Percentiles rank a stretch among this genome's conserved stretches.
phyloP scores from a whole-genome alignment of 2,888 invertebrate species.

The Pseudococcus longispinus region DNA sequence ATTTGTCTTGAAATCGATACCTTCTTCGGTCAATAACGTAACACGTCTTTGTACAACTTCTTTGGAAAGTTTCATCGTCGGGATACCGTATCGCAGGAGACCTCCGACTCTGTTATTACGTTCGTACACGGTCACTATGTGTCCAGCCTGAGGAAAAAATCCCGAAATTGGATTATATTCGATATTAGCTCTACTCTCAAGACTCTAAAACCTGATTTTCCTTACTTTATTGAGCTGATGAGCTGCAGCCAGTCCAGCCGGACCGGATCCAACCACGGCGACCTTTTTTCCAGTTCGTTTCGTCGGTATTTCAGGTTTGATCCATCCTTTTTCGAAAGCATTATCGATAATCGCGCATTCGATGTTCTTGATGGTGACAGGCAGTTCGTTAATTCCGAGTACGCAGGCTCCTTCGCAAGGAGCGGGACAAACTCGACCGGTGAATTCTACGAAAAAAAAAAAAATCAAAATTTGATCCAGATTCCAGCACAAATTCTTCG shows the following conservation, averaged over 20 bases:
- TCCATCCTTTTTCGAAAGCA: slow-evolving; percentile 96
- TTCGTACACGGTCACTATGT: slow-evolving; percentile 95
- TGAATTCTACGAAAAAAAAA: slow-evolving; percentile 71
- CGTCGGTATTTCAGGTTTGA: slow-evolving; percentile 79
- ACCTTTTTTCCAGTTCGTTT: slow-evolving; percentile 80
- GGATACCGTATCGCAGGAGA: slow-evolving; percentile 95
- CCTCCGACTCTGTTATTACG: slow-evolving; percentile 96
- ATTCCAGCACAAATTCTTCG: not conserved
- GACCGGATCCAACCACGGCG: slow-evolving; percentile 92
- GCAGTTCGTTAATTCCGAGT: slow-evolving; percentile 90
- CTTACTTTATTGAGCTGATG: slow-evolving; percentile 88
- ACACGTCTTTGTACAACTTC: slow-evolving; percentile 89
- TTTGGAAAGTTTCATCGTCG: slow-evolving; percentile 97
- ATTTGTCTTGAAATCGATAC: slow-evolving; percentile 87
- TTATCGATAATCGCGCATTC: slow-evolving; percentile 99
- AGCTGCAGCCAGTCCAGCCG: slow-evolving; percentile 93
- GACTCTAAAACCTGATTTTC: not conserved
- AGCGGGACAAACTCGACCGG: slow-evolving; percentile 93
- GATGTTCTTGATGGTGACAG: slow-evolving; percentile 98
- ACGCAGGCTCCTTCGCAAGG: slow-evolving; percentile 99
- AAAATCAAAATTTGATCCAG: not conserved
- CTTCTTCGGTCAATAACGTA: slow-evolving; percentile 85
- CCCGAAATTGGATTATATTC: not conserved
- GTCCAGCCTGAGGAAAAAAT: slow-evolving; percentile 74
- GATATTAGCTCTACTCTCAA: too few relatives aligned